A percentile compares a stretch with the other conserved stretches of the same genome.
Conservation (phyloP, 2,113 vertebrate genomes). For the Ochotona curzoniae region DNA sequence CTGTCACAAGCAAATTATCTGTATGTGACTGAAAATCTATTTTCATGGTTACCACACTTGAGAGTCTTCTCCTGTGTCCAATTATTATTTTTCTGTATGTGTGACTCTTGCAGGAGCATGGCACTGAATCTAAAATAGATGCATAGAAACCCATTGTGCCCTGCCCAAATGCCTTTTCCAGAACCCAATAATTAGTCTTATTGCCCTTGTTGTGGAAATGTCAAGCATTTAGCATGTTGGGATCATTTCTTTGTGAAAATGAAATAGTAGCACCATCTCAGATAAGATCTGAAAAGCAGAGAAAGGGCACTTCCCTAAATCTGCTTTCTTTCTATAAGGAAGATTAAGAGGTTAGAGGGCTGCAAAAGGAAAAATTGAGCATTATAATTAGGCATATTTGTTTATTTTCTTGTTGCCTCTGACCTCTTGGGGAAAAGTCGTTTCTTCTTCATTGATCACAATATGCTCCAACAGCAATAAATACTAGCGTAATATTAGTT, state of each 20-base stretch:
- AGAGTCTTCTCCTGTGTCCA: not conserved
- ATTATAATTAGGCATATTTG: constrained; percentile 47
- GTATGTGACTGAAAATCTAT: not conserved
- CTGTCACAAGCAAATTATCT: not conserved
- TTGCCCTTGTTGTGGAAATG: constrained; percentile 68
- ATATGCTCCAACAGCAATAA: constrained; percentile 27
- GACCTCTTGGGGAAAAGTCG: constrained; percentile 46
- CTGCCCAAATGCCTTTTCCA: constrained; percentile 51
- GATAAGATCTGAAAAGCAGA: constrained; percentile 34
- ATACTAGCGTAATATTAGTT: constrained; percentile 50
- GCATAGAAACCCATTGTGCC: constrained; percentile 41
- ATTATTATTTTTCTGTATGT: no score
- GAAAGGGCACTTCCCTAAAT: not conserved
- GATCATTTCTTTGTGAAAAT: constrained; percentile 53
- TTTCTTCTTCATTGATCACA: not conserved
- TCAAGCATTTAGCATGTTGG: constrained; percentile 56
- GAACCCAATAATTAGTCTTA: constrained; percentile 52
- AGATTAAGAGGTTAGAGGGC: not conserved
- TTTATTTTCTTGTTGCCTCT: constrained; percentile 61
- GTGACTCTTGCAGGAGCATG: constrained; percentile 18
- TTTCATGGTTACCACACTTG: not conserved
- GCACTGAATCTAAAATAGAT: constrained; percentile 40
- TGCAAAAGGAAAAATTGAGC: not conserved
- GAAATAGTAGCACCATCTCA: not conserved
- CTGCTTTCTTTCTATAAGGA: constrained; percentile 2